phyloP scores from a whole-genome alignment of 2,888 invertebrate genomes.

The Anodontia alba region DNA sequence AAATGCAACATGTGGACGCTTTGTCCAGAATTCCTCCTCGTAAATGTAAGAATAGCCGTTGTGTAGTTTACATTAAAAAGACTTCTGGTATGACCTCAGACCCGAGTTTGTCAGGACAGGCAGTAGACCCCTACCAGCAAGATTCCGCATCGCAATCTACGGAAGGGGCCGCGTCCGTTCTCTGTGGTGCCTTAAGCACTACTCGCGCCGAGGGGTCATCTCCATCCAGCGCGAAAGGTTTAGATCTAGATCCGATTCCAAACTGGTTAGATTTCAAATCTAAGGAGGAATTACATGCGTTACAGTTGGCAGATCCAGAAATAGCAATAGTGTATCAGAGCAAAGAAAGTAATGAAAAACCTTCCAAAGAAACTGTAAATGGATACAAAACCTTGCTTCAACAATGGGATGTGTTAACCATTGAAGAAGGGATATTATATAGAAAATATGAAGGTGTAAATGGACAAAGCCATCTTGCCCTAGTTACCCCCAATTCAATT shows the following conservation, averaged over 20 bases:
- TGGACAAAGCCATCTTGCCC: conserved; percentile 1
- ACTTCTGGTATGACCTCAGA: neutral
- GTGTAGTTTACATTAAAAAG: conserved; percentile 7
- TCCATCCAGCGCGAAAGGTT: neutral
- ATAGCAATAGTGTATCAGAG: conserved; percentile 21
- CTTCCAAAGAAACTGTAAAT: conserved; percentile 22
- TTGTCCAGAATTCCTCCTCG: conserved; percentile 5
- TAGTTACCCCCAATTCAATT: conserved; percentile 40
- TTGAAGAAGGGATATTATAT: conserved; percentile 36
- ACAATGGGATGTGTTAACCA: conserved; percentile 37
- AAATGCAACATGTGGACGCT: neutral
- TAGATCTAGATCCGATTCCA: conserved; percentile 22
- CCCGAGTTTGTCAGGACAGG: neutral
- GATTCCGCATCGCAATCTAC: neutral
- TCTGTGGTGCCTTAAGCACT: neutral
- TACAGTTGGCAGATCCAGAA: conserved; percentile 21
- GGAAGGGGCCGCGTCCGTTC: neutral
- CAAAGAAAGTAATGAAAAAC: conserved; percentile 28
- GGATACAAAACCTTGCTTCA: conserved; percentile 26
- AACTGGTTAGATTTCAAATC: conserved; percentile 27
- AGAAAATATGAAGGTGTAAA: conserved; percentile 5
- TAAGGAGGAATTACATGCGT: conserved; percentile 8
- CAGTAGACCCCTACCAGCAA: neutral
- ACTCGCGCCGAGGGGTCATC: neutral
- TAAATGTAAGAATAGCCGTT: neutral